Percentiles rank a stretch among this genome's conserved stretches.
phyloP scores from a whole-genome alignment of 2,113 vertebrate genomes.

The Asarcornis scutulata region DNA sequence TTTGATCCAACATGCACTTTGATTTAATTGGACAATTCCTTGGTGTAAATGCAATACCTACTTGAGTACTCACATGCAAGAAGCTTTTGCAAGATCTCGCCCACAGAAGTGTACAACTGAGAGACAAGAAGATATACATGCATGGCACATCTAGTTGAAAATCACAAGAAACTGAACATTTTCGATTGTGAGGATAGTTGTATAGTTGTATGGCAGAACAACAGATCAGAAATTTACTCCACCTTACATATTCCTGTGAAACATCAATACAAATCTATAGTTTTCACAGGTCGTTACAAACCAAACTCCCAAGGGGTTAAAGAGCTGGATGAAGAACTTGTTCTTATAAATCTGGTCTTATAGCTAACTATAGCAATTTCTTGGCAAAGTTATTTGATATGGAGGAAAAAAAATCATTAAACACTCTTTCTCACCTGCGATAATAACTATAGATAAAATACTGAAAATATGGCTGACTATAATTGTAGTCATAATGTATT shows the following conservation, averaged over 20 bases:
- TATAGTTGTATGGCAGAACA: not conserved
- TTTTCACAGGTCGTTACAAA: not conserved
- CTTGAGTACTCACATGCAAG: not conserved
- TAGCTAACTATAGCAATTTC: not conserved
- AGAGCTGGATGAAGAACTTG: not conserved
- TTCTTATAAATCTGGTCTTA: not conserved
- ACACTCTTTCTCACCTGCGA: not conserved
- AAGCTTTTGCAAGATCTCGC: not conserved
- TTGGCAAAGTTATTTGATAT: not conserved
- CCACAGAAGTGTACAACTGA: not conserved
- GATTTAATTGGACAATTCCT: slow-evolving; percentile 8
- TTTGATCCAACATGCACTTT: slow-evolving; percentile 1
- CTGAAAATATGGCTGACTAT: not conserved
- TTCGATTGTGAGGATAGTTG: not conserved
- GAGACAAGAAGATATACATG: not conserved
- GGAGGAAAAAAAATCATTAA: not conserved
- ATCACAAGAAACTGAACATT: not conserved
- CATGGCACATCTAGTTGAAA: not conserved
- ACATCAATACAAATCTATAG: not conserved
- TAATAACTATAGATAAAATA: not conserved
- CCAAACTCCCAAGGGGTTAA: not conserved
- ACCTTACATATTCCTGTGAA: not conserved
- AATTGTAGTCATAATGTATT: not conserved
- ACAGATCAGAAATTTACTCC: not conserved
- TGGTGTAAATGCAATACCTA: not conserved